phyloP scores from a whole-genome alignment of 2,113 vertebrate genomes.

The Panthera uncia region DNA sequence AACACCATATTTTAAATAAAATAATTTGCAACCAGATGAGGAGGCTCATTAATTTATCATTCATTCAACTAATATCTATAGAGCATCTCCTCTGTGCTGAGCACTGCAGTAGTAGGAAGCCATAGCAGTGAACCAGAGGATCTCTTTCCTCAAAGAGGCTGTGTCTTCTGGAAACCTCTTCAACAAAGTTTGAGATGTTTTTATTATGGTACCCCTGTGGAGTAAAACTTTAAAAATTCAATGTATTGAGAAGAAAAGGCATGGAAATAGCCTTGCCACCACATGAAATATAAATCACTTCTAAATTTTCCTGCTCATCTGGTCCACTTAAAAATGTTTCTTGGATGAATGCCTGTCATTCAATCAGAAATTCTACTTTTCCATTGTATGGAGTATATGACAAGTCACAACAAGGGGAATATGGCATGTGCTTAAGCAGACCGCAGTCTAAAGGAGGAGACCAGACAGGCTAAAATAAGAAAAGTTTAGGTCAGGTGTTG shows the following conservation, averaged over 20 bases:
- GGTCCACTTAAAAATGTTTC: constrained; percentile 46
- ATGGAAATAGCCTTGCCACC: constrained; percentile 40
- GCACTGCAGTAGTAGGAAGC: background rate
- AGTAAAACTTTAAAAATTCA: background rate
- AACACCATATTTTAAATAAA: constrained; percentile 71
- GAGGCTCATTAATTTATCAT: constrained; percentile 46
- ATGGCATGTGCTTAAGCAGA: background rate
- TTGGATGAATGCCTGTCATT: constrained; percentile 60
- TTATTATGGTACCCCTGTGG: background rate
- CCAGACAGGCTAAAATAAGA: constrained; percentile 26
- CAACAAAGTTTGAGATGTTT: constrained; percentile 12
- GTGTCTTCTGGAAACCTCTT: background rate
- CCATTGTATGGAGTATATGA: background rate
- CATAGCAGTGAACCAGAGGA: background rate
- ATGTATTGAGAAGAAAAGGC: constrained; percentile 22
- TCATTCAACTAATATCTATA: background rate
- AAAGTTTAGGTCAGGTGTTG: background rate
- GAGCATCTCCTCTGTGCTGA: background rate
- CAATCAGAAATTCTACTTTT: constrained; percentile 30
- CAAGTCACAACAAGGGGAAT: background rate
- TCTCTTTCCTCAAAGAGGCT: background rate
- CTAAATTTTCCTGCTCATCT: constrained; percentile 53
- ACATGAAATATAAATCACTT: constrained; percentile 61
- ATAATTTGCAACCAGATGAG: constrained; percentile 47
- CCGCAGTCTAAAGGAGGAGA: background rate